Percentiles rank a stretch among this genome's conserved stretches.
Evolutionary conservation across 64 coral and sea anemone genomes (phyloP).

Genomic region (Platygyra sinensis): DNA sequence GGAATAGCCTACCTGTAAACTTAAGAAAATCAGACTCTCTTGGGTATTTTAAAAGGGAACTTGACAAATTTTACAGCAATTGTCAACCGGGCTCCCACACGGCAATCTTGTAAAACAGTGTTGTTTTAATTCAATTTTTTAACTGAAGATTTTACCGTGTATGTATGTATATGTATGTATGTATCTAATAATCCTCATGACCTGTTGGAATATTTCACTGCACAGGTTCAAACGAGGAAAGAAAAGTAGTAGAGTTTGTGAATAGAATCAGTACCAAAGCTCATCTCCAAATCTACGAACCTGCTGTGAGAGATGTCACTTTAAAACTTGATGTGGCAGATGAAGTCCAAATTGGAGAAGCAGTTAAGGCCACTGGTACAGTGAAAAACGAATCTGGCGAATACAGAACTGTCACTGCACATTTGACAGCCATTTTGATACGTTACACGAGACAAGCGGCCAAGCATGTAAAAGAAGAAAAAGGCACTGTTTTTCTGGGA

Average conservation of each 20-base stretch:
- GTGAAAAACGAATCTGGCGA: conserved; percentile 33
- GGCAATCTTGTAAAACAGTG: too few relatives aligned
- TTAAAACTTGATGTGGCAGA: neutral
- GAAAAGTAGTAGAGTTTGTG: conserved; percentile 44
- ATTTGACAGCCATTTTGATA: conserved; percentile 12
- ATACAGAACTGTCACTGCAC: conserved; percentile 16
- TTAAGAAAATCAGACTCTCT: too few relatives aligned
- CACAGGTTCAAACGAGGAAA: conserved; percentile 44
- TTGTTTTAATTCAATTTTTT: too few relatives aligned
- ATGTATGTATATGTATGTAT: too few relatives aligned
- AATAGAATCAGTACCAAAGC: conserved; percentile 37
- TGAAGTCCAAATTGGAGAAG: conserved; percentile 3
- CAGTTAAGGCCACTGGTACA: conserved; percentile 1
- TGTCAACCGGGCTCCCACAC: too few relatives aligned
- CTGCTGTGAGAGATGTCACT: conserved; percentile 8
- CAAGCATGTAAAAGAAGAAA: neutral
- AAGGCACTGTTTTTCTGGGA: neutral
- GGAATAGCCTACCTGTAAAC: too few relatives aligned
- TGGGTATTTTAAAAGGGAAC: too few relatives aligned
- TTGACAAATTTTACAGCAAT: too few relatives aligned
- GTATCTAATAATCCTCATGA: too few relatives aligned
- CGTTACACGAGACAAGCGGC: conserved; percentile 51
- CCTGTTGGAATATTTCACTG: too few relatives aligned
- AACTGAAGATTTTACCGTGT: too few relatives aligned
- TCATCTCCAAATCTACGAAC: conserved; percentile 41